phyloP scores from a whole-genome alignment of 1,140 invertebrate species.

The Brachionus manjavacas region DNA sequence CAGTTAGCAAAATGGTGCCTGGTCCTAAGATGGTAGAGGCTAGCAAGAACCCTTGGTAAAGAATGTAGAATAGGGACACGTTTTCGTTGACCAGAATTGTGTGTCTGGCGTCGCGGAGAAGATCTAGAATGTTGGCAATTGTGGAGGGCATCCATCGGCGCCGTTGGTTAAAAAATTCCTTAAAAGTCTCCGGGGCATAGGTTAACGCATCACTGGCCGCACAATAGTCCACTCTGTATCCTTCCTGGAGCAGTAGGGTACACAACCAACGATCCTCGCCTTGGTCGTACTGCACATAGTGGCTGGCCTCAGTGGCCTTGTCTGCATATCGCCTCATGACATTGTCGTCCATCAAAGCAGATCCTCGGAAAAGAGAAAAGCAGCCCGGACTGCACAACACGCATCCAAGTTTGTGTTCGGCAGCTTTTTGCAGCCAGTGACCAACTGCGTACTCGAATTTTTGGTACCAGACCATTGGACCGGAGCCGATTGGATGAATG shows the following conservation, averaged over 20 bases:
- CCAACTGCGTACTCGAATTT: conserved; percentile 52
- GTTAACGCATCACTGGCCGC: conserved; percentile 66
- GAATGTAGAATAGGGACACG: conserved; percentile 63
- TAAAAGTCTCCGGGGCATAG: conserved; percentile 63
- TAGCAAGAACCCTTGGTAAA: conserved; percentile 60
- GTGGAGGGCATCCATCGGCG: conserved; percentile 67
- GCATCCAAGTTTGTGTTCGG: conserved; percentile 51
- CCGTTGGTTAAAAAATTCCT: conserved; percentile 60
- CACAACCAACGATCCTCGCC: conserved; percentile 67
- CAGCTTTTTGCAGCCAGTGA: conserved; percentile 51
- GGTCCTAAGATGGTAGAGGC: conserved; percentile 63
- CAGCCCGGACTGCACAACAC: conserved; percentile 52
- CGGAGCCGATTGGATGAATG: conserved; percentile 61
- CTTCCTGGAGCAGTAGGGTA: conserved; percentile 64
- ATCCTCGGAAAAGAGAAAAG: conserved; percentile 51
- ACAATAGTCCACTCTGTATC: conserved; percentile 66
- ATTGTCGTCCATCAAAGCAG: conserved; percentile 49
- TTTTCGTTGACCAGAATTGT: conserved; percentile 62
- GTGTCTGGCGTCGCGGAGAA: conserved; percentile 60
- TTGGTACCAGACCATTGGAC: conserved; percentile 54
- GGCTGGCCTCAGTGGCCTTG: conserved; percentile 48
- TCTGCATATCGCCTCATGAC: conserved; percentile 48
- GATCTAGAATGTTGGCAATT: conserved; percentile 66
- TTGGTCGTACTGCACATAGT: conserved; percentile 56
- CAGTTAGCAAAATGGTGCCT: conserved; percentile 65